Percentiles rank a stretch among this genome's conserved stretches.
These are phyloP conservation scores for Tribolium freemani DNA, from an alignment of 2,888 invertebrate species.

Conservation along the genomic window DNA sequence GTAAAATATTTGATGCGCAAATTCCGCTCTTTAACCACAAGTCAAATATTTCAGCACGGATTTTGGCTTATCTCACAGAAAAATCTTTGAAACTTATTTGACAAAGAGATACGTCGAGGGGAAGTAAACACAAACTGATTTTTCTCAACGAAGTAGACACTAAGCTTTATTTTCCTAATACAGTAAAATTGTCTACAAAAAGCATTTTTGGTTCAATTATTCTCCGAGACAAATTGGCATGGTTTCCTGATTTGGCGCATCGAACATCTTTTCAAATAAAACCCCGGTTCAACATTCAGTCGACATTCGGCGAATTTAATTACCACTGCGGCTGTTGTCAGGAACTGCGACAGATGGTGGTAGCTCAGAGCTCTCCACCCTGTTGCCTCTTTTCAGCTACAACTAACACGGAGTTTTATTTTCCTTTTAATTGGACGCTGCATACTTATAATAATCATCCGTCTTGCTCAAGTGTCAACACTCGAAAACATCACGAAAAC, in stretches of 20 bases:
- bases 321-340: constrained; percentile 52
- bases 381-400: constrained; percentile 29
- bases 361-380: constrained; percentile 26
- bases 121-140: background rate
- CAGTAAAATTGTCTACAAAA: background rate
- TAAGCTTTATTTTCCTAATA: background rate
- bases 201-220: constrained; percentile 15
- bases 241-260: constrained; percentile 35
- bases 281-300: constrained; percentile 47
- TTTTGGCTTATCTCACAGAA: background rate
- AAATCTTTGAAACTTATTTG: too few species aligned
- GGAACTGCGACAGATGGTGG: constrained; percentile 52
- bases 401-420: constrained; percentile 32
- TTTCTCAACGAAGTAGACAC: background rate
- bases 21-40: background rate
- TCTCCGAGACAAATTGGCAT: constrained; percentile 24
- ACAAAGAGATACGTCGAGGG: background rate
- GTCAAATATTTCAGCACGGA: background rate
- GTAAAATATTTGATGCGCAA: constrained; percentile 2
- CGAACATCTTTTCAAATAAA: constrained; percentile 42
- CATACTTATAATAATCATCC: constrained; percentile 4
- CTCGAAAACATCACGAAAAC: background rate
- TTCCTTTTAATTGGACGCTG: constrained; percentile 36
- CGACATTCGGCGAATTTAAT: constrained; percentile 53
- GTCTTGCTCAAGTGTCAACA: background rate